A percentile compares a stretch with the other conserved stretches of the same genome.
phyloP scores from a whole-genome alignment of 2,113 vertebrate genomes.

The Stigmatopora nigra region DNA sequence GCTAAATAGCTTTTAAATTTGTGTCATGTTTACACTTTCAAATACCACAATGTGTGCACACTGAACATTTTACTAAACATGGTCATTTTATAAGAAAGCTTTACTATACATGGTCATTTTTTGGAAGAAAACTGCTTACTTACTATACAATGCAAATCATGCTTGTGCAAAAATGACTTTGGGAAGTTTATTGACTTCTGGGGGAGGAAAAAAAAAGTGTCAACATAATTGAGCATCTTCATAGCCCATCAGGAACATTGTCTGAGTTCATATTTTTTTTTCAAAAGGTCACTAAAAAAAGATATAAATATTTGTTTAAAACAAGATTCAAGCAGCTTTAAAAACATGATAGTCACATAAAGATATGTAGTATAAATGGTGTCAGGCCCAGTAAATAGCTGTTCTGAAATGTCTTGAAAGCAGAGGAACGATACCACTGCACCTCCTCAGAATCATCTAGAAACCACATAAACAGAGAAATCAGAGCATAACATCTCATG shows the following conservation, averaged over 20 bases:
- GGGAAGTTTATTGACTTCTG: not conserved
- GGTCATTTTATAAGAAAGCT: no score
- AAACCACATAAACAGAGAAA: not conserved
- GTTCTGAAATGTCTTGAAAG: not conserved
- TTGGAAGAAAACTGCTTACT: no score
- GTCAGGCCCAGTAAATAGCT: not conserved
- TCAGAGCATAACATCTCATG: not conserved
- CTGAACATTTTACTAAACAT: not conserved
- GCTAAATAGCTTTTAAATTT: not conserved
- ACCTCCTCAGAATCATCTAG: slow-evolving; percentile 49
- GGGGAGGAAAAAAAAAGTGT: not conserved
- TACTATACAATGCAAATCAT: not conserved
- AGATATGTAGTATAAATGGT: slow-evolving; percentile 16
- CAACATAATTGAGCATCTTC: not conserved
- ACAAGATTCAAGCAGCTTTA: not conserved
- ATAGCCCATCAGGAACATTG: not conserved
- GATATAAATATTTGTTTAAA: not conserved
- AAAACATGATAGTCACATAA: slow-evolving; percentile 8
- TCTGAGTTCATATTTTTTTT: not conserved
- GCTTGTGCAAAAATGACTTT: not conserved
- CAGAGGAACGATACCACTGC: slow-evolving; percentile 37
- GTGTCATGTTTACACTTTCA: not conserved
- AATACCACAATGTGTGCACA: not conserved
- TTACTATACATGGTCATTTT: no score
- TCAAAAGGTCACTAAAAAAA: not conserved